Evolutionary conservation across 2,113 vertebrate genomes (phyloP).

Genomic region (Pedionomus torquatus): DNA sequence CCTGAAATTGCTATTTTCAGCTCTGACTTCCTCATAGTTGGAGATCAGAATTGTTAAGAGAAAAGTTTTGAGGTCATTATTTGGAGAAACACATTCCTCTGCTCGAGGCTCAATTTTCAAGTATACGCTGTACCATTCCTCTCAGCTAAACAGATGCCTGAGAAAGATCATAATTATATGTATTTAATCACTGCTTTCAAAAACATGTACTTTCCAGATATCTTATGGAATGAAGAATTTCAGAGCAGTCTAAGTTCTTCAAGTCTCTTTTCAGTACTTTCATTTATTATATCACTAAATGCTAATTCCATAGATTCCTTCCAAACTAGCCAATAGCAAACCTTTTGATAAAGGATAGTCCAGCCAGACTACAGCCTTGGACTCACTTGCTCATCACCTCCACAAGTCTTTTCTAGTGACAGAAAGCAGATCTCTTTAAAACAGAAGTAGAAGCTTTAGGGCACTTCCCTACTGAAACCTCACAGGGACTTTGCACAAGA

Average conservation of each 20-base stretch:
- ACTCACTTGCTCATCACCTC: background rate
- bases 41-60: background rate
- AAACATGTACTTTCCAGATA: background rate
- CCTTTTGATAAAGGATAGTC: background rate
- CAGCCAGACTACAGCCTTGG: background rate
- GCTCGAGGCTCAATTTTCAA: background rate
- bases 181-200: background rate
- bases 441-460: background rate
- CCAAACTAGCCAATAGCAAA: background rate
- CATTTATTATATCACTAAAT: background rate
- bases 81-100: background rate
- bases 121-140: background rate
- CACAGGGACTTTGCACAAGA: background rate
- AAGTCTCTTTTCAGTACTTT: background rate
- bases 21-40: background rate
- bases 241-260: background rate
- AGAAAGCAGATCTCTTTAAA: background rate
- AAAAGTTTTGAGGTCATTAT: background rate
- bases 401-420: background rate
- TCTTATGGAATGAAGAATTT: background rate
- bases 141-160: background rate
- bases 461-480: background rate
- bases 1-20: background rate
- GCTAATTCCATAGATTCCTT: background rate
- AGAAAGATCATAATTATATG: background rate